phyloP scores from a whole-genome alignment of 2,113 vertebrate species.

The Cnemophilus loriae region DNA sequence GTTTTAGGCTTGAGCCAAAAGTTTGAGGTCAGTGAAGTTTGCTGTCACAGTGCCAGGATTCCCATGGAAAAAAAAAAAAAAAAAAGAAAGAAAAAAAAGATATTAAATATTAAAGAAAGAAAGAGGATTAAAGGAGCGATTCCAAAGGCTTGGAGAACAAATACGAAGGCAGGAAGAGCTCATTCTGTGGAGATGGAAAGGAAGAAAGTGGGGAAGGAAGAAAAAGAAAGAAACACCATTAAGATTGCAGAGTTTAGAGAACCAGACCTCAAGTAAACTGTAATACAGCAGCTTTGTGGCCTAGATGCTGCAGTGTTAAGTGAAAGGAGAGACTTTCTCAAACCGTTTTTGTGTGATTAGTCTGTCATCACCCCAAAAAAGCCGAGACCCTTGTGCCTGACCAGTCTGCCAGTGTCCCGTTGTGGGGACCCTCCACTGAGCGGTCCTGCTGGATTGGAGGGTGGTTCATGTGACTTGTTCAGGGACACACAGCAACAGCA shows the following conservation, averaged over 20 bases:
- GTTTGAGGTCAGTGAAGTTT: background rate
- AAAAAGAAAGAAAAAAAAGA: too few relatives aligned
- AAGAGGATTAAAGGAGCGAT: background rate
- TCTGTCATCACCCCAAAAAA: background rate
- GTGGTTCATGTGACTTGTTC: background rate
- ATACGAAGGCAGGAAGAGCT: background rate
- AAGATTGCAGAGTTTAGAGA: background rate
- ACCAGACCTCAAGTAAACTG: background rate
- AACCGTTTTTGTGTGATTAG: background rate
- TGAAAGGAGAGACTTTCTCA: background rate
- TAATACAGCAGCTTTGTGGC: background rate
- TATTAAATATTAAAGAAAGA: background rate
- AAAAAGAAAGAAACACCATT: background rate
- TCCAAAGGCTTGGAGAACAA: background rate
- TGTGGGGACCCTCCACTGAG: background rate
- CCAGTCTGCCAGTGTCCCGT: background rate
- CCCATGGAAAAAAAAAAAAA: fast-evolving
- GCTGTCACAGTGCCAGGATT: background rate
- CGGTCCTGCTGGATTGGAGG: background rate
- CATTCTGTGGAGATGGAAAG: background rate
- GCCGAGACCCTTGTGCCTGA: background rate
- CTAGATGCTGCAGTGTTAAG: background rate
- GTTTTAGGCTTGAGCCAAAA: background rate
- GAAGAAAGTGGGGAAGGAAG: background rate
- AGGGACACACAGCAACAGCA: background rate